Conservation (phyloP, 2,113 vertebrate genomes). For the Tylochromis polylepis region DNA sequence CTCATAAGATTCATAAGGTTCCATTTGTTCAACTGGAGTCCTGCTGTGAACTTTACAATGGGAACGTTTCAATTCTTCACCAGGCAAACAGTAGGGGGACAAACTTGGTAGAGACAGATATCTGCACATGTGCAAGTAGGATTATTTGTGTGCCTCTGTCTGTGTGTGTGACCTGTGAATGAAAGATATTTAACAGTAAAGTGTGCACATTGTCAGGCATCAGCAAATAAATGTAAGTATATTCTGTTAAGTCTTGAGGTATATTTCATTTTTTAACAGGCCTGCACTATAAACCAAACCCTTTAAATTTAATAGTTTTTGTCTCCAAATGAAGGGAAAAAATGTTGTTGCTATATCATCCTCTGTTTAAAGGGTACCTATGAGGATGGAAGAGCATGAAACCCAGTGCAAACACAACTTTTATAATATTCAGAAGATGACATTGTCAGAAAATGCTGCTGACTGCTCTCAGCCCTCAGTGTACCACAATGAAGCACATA, state of each 20-base stretch:
- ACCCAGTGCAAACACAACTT: neutral
- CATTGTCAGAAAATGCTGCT: neutral
- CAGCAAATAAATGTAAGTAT: neutral
- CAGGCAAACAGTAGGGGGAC: neutral
- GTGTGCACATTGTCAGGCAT: neutral
- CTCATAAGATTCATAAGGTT: slow-evolving; percentile 57
- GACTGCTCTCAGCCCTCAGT: neutral
- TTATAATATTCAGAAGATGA: neutral
- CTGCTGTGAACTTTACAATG: slow-evolving; percentile 56
- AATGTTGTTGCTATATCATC: neutral
- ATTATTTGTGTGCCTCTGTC: neutral
- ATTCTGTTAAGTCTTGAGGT: neutral
- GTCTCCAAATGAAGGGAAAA: neutral
- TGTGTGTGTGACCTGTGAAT: neutral
- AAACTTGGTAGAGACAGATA: neutral
- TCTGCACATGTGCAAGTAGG: neutral
- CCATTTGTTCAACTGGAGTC: slow-evolving; percentile 40
- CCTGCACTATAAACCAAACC: neutral
- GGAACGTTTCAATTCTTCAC: slow-evolving; percentile 37
- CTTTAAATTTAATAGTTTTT: neutral
- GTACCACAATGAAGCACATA: neutral
- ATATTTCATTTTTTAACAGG: neutral
- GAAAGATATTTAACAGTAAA: neutral
- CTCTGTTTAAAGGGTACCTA: neutral
- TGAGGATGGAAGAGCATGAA: neutral